phyloP scores from a whole-genome alignment of 1,140 invertebrate genomes.

The Drosophila insularis region DNA sequence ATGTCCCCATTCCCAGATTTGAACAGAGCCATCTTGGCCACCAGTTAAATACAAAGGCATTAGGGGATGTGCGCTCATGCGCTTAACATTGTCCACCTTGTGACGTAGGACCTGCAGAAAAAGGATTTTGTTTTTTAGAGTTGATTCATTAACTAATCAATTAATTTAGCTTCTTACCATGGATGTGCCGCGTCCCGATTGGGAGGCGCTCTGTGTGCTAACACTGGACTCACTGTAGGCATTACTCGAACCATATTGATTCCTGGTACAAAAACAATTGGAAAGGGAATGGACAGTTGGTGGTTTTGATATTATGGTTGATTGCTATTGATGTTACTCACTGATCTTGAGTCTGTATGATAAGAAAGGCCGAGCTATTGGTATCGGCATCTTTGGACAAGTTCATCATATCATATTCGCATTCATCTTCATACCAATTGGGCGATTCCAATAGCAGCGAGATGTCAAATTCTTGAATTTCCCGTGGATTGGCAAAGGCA shows the following conservation, averaged over 20 bases:
- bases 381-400: slow-evolving; percentile 90
- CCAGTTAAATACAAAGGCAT: slow-evolving; percentile 97
- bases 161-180: slow-evolving; percentile 86
- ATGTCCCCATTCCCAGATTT: slow-evolving; percentile 99
- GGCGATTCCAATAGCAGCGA: slow-evolving; percentile 93
- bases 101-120: slow-evolving; percentile 89
- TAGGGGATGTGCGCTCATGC: slow-evolving; percentile 97
- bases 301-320: not conserved
- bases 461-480: slow-evolving; percentile 99
- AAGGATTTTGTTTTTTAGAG: not conserved
- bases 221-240: slow-evolving; percentile 59
- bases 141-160: not conserved
- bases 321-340: slow-evolving; percentile 29
- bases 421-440: slow-evolving; percentile 96
- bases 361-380: slow-evolving; percentile 93
- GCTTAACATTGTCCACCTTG: slow-evolving; percentile 95
- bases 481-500: slow-evolving; percentile 95
- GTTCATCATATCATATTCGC: slow-evolving; percentile 96
- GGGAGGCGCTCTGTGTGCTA: slow-evolving; percentile 85
- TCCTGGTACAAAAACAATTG: slow-evolving; percentile 22
- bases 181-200: slow-evolving; percentile 93
- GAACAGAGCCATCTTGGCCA: slow-evolving; percentile 97
- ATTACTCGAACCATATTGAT: slow-evolving; percentile 50
- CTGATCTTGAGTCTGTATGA: slow-evolving; percentile 92
- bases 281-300: not conserved